Conservation (phyloP, 2,888 invertebrate species). For the Sepiola atlantica region DNA sequence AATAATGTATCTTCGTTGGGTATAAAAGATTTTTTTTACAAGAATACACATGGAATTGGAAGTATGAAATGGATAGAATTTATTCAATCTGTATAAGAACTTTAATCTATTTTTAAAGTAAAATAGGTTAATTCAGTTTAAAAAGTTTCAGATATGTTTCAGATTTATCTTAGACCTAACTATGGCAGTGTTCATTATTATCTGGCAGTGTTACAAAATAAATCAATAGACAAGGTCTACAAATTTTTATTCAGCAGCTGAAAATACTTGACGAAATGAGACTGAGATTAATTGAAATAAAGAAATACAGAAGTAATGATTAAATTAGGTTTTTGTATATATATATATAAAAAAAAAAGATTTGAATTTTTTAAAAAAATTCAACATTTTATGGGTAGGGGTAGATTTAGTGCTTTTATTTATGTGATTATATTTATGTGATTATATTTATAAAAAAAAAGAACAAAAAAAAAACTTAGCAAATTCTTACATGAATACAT, state of each 20-base stretch:
- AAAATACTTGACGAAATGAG: background rate
- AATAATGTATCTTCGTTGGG: background rate
- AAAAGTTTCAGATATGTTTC: background rate
- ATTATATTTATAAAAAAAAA: background rate
- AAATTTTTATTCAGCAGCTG: background rate
- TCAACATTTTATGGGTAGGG: background rate
- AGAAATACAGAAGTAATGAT: background rate
- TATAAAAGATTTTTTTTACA: background rate
- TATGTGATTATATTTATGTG: background rate
- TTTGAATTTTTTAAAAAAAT: background rate
- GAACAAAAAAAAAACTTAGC: background rate
- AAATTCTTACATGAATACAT: background rate
- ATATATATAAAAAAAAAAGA: too few species aligned
- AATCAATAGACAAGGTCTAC: background rate
- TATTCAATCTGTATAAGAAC: background rate
- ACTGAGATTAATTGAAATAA: background rate
- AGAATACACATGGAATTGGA: background rate
- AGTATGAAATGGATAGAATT: background rate
- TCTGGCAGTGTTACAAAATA: background rate
- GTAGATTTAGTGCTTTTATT: background rate
- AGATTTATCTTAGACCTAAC: background rate
- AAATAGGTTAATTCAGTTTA: background rate
- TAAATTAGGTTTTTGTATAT: background rate
- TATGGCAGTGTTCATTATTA: background rate
- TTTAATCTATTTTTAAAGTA: background rate